Base-by-base conservation (phyloP, 2,797 vertebrate species). In the Argentina silus region DNA sequence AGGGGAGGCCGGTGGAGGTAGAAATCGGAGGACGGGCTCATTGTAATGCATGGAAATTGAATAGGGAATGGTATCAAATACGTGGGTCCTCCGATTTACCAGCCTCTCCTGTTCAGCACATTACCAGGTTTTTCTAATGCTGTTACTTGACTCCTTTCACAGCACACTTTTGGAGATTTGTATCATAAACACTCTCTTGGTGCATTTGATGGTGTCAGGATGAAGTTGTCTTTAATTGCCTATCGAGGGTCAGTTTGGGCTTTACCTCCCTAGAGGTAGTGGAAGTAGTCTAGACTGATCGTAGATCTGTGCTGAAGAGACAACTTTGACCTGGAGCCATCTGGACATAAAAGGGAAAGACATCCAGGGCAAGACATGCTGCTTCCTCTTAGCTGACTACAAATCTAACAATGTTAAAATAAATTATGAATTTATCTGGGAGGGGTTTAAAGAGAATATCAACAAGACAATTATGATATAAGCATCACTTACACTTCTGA, bases 341-440 rank as follows among this genome's bases (percentile, higher is more conserved):
- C 27, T 85, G 77, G 80, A 67, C 19, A 84, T 76, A 84, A 87
- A 93, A 92, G 91, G 91, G 91, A 93, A 89, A 79, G 64, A 77
- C 56, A 81, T 78, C 27, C 43, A 83, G 81, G 80, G 73, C 77
- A 76, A 69, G 70, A 78, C 77, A 59, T 69, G 78, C 80, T 89
- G 80, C 83, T 80, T 83, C 80, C 70, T 51, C 74, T 88, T 47
- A 45, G 69, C 76, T 90, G 84, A 81, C 78, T 83, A 75, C 56
- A 75, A 83, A 87, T 81, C 75, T 86, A 75, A 83, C 83, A 76
- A 69, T 88, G 84, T 85, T 81, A 85, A 86, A 87, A 45, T 1
- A 86, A 89, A 88, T 83, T 21, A 81, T 77, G 36, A 83, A 73
- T 90, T 86, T 83, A 88, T 81, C 70, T 79, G 75, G 78, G 78